Evolutionary conservation across 2,113 vertebrate genomes (phyloP).

Genomic region (Cephalopterus ornatus): DNA sequence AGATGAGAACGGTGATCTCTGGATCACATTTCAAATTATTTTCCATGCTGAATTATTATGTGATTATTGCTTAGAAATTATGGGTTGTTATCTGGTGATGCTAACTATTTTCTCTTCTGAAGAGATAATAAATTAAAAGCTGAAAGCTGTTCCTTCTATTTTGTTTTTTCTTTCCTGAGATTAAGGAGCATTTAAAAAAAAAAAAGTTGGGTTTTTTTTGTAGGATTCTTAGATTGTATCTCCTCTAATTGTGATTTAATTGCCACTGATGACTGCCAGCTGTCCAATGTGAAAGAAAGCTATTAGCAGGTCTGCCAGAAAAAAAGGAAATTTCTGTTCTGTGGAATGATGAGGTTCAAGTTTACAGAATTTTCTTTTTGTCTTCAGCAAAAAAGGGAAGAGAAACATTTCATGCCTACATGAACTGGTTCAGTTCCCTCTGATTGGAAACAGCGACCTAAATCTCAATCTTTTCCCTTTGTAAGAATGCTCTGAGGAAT

Average conservation of each 20-base stretch:
- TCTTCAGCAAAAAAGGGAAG: background rate
- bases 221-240: background rate
- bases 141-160: background rate
- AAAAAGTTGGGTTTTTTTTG: too few relatives aligned
- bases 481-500: background rate
- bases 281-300: background rate
- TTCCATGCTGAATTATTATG: background rate
- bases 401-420: background rate
- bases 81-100: background rate
- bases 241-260: background rate
- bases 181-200: background rate
- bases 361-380: background rate
- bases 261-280: background rate
- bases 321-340: background rate
- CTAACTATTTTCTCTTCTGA: background rate
- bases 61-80: background rate
- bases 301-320: background rate
- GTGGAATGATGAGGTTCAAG: background rate
- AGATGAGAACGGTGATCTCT: background rate
- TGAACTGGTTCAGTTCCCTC: rapidly evolving
- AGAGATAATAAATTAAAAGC: background rate
- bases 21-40: background rate
- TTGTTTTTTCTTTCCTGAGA: background rate
- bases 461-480: background rate
- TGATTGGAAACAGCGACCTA: background rate